phyloP scores from a whole-genome alignment of 2,797 vertebrate genomes.

The Anableps anableps region DNA sequence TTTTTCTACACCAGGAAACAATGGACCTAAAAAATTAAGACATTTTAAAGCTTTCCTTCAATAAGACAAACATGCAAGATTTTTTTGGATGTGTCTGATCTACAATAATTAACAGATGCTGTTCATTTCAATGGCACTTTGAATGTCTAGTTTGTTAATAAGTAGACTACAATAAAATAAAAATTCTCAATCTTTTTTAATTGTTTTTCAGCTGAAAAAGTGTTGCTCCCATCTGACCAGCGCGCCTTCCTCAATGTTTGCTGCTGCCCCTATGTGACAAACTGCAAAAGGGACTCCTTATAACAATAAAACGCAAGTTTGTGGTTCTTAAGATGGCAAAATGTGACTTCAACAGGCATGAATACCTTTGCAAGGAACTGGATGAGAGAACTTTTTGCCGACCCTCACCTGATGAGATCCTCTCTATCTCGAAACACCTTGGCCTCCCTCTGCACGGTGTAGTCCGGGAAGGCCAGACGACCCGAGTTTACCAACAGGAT shows the following conservation, averaged over 20 bases:
- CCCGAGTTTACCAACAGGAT: constrained; percentile 91
- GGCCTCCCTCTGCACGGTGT: constrained; percentile 81
- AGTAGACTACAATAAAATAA: no score
- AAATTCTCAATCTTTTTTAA: background rate
- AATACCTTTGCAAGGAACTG: background rate
- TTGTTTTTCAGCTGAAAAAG: background rate
- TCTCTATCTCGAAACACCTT: constrained; percentile 90
- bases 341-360: background rate
- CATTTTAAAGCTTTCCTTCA: no score
- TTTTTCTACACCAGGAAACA: no score
- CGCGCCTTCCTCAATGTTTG: background rate
- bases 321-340: background rate
- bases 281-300: background rate
- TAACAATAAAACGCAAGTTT: background rate
- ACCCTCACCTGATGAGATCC: constrained; percentile 89
- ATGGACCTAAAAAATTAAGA: no score
- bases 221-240: background rate
- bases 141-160: no score
- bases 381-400: background rate
- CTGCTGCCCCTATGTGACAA: background rate
- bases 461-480: constrained; percentile 88
- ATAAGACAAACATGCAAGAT: no score
- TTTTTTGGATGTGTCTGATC: no score
- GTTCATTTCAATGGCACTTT: no score
- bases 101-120: no score